Conservation (phyloP, 2,888 invertebrate species). For the Nomada goodeniana region DNA sequence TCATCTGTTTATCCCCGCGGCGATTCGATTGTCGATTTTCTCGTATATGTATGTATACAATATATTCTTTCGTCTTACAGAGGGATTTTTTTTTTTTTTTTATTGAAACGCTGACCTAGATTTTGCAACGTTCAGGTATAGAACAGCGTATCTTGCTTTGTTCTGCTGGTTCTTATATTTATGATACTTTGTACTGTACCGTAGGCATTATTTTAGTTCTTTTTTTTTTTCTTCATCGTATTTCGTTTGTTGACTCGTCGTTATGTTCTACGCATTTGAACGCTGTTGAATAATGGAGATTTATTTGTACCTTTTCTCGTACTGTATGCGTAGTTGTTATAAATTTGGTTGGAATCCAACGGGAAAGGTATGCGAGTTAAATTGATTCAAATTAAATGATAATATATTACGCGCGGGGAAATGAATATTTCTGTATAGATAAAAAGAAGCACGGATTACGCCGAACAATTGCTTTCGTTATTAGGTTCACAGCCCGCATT, state of each 20-base stretch:
- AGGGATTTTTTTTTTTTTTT: neutral
- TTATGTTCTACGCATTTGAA: neutral
- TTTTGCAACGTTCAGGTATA: too few relatives aligned
- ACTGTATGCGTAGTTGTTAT: too few relatives aligned
- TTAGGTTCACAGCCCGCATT: constrained; percentile 42
- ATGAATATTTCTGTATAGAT: neutral
- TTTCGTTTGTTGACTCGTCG: too few relatives aligned
- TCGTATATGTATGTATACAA: neutral
- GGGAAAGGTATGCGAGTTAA: neutral
- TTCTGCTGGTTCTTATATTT: too few relatives aligned
- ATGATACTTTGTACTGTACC: too few relatives aligned
- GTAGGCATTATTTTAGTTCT: too few relatives aligned
- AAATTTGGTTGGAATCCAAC: neutral
- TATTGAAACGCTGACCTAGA: too few relatives aligned
- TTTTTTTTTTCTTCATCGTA: too few relatives aligned
- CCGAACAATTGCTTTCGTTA: neutral
- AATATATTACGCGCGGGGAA: neutral
- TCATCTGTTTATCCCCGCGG: neutral
- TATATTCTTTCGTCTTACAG: neutral
- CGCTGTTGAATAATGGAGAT: neutral
- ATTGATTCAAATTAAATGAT: neutral
- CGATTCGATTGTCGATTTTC: neutral
- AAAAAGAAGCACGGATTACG: neutral
- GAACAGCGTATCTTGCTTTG: too few relatives aligned
- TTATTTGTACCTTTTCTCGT: neutral